A percentile compares a stretch with the other conserved stretches of the same genome.
Evolutionary conservation across 2,797 vertebrate genomes (phyloP).

Genomic region (Pangasius krempfi): DNA sequence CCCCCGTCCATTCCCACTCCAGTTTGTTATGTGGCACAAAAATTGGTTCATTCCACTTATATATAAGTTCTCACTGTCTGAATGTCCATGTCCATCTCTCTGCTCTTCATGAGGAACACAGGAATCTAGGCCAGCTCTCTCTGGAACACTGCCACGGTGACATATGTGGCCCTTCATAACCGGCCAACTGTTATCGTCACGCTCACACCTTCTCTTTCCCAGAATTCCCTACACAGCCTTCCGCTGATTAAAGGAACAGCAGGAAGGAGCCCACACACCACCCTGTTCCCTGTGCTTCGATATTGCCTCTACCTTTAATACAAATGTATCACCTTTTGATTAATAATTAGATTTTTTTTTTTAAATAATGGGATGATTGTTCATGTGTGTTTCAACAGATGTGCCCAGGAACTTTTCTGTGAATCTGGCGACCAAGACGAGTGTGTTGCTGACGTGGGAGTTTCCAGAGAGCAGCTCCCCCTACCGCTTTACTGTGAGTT

Average conservation of each 20-base stretch:
- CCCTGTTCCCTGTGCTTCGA: constrained; percentile 22
- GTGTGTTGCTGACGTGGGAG: constrained; percentile 95
- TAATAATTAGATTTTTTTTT: not conserved
- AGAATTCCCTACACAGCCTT: constrained; percentile 46
- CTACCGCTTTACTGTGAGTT: constrained; percentile 86
- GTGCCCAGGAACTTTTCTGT: constrained; percentile 98
- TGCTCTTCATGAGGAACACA: constrained; percentile 52
- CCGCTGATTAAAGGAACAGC: constrained; percentile 27
- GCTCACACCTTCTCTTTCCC: constrained; percentile 48
- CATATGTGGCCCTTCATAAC: constrained; percentile 44
- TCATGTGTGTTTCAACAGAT: constrained; percentile 74
- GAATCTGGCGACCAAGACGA: constrained; percentile 96
- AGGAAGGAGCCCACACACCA: constrained; percentile 25
- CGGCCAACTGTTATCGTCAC: constrained; percentile 32
- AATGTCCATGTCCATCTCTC: constrained; percentile 59
- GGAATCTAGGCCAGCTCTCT: constrained; percentile 54
- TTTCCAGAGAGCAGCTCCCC: constrained; percentile 87
- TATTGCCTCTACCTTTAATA: constrained; percentile 12
- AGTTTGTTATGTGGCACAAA: constrained; percentile 53
- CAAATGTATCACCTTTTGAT: constrained; percentile 12
- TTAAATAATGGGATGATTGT: constrained; percentile 1
- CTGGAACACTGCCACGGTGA: constrained; percentile 42
- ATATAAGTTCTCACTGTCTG: constrained; percentile 61
- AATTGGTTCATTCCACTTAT: constrained; percentile 13
- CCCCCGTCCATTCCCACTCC: constrained; percentile 35